A percentile compares a stretch with the other conserved stretches of the same genome.
Conservation (phyloP, 2,113 vertebrate genomes). For the cattle (Bos taurus) region ARS-UCD2.0 NC_037328.1:91336501-91337000, state of each 20-base stretch:
- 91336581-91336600: neutral
- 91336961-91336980: neutral
- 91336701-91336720: neutral
- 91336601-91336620: neutral
- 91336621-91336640: neutral
- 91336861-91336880: neutral
- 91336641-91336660: neutral
- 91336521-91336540: rapidly evolving
- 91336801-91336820: neutral
- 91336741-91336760: neutral
- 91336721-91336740: neutral
- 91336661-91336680: neutral
- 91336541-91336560: neutral
- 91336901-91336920: neutral
- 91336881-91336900: neutral
- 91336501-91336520: neutral
- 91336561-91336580: neutral
- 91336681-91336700: neutral
- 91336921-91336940: neutral
- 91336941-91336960: neutral
- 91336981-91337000: neutral
- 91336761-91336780: neutral
- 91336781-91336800: neutral
- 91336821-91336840: neutral
- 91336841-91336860: neutral